Evolutionary conservation across 1,140 invertebrate species (phyloP).

Genomic region (Megalonaias nervosa): DNA sequence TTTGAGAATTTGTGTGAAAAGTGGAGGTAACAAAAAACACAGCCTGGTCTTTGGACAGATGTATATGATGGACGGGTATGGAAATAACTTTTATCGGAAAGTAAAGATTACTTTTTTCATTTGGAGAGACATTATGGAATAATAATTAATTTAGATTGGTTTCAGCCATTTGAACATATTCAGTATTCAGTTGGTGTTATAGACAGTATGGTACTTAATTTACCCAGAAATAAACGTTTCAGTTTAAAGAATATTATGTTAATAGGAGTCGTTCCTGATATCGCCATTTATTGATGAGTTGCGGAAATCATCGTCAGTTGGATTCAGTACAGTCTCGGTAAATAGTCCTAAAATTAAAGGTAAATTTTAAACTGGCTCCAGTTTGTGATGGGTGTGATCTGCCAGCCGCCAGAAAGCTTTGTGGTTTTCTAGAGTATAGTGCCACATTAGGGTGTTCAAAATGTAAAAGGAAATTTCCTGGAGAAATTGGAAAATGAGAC

Average conservation of each 20-base stretch:
- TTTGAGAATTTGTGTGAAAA: conserved; percentile 34
- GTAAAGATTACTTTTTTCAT: no score
- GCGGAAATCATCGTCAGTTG: conserved; percentile 18
- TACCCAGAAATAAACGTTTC: no score
- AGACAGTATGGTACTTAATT: no score
- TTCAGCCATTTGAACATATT: no score
- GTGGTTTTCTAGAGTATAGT: conserved; percentile 34
- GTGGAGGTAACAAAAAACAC: conserved; percentile 11
- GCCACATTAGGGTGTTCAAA: conserved; percentile 36
- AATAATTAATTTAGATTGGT: no score
- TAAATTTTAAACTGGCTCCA: conserved; percentile 28
- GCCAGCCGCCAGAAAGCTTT: conserved; percentile 39
- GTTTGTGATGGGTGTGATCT: conserved; percentile 41
- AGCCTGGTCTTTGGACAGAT: conserved; percentile 17
- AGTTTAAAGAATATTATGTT: not conserved
- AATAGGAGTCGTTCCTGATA: conserved; percentile 35
- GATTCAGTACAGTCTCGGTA: conserved; percentile 5
- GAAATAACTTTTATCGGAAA: conserved; percentile 21
- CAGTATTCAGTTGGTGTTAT: no score
- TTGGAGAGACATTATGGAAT: no score
- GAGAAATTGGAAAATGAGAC: conserved; percentile 20
- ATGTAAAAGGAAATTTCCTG: conserved; percentile 23
- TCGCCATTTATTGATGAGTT: conserved; percentile 34
- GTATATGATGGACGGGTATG: conserved; percentile 36
- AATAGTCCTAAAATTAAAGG: not conserved